Percentiles rank a stretch among this genome's conserved stretches.
phyloP scores from a whole-genome alignment of 2,113 vertebrate species.

The Mellivora capensis region DNA sequence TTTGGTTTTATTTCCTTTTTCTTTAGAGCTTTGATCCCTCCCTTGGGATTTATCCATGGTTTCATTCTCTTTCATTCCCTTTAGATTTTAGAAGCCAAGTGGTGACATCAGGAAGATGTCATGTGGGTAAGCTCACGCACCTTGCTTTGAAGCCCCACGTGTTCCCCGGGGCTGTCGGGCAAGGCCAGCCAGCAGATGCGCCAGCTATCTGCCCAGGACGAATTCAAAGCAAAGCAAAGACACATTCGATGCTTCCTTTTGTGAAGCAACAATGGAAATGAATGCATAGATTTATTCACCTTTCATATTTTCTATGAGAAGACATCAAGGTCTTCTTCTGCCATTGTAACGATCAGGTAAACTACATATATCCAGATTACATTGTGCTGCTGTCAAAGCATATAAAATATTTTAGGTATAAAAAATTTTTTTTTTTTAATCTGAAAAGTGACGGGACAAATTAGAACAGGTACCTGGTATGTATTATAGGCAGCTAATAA shows the following conservation, averaged over 20 bases:
- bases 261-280: neutral
- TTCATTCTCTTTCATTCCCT: constrained; percentile 46
- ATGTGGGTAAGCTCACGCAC: neutral
- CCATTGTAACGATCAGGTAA: neutral
- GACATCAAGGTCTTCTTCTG: neutral
- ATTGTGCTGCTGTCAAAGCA: neutral
- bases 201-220: neutral
- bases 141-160: constrained; percentile 27
- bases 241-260: neutral
- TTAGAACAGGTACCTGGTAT: constrained; percentile 55
- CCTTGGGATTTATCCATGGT: constrained; percentile 27
- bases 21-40: constrained; percentile 7
- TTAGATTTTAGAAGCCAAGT: constrained; percentile 27
- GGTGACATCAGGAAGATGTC: constrained; percentile 24
- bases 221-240: constrained; percentile 26
- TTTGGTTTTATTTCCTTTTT: constrained; percentile 44
- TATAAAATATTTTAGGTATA: neutral
- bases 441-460: constrained; percentile 26
- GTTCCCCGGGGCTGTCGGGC: neutral
- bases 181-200: neutral
- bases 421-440: neutral
- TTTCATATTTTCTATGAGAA: constrained; percentile 20
- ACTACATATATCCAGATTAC: neutral
- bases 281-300: neutral
- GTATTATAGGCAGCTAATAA: constrained; percentile 56